phyloP scores from a whole-genome alignment of 2,113 vertebrate genomes.

The Ailurus styani region DNA sequence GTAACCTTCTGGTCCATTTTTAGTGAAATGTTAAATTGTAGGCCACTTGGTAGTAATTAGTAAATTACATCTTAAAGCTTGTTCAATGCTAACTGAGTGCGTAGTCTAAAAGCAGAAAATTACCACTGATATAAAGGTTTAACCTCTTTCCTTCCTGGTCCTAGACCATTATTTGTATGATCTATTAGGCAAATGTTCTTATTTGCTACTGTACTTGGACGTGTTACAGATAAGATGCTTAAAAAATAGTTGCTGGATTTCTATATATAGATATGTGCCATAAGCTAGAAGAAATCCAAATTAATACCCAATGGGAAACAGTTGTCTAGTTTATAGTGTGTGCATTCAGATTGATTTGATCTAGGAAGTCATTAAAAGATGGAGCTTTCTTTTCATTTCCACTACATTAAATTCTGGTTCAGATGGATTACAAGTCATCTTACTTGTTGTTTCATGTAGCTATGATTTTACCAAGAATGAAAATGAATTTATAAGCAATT shows the following conservation, averaged over 20 bases:
- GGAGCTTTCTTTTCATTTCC: slow-evolving; percentile 1
- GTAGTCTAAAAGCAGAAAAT: slow-evolving; percentile 39
- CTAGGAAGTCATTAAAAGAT: slow-evolving; percentile 11
- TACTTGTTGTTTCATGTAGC: slow-evolving; percentile 3
- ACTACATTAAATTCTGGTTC: slow-evolving; percentile 25
- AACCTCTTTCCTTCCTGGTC: background rate
- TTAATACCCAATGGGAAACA: background rate
- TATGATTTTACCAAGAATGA: background rate
- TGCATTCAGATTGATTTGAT: background rate
- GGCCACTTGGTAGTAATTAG: slow-evolving; percentile 18
- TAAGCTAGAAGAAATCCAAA: background rate
- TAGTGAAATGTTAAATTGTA: slow-evolving; percentile 39
- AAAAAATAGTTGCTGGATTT: background rate
- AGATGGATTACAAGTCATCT: background rate
- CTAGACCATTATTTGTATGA: background rate
- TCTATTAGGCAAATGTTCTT: background rate
- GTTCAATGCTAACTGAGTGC: background rate
- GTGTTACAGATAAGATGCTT: background rate
- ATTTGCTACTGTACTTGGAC: background rate
- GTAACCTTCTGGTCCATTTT: slow-evolving; percentile 5
- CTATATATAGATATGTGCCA: background rate
- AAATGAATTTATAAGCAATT: background rate
- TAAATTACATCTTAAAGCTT: slow-evolving; percentile 27
- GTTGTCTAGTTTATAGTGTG: background rate
- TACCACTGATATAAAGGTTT: background rate